Conservation (phyloP, 1,140 invertebrate species). For the Drosophila simulans region DNA sequence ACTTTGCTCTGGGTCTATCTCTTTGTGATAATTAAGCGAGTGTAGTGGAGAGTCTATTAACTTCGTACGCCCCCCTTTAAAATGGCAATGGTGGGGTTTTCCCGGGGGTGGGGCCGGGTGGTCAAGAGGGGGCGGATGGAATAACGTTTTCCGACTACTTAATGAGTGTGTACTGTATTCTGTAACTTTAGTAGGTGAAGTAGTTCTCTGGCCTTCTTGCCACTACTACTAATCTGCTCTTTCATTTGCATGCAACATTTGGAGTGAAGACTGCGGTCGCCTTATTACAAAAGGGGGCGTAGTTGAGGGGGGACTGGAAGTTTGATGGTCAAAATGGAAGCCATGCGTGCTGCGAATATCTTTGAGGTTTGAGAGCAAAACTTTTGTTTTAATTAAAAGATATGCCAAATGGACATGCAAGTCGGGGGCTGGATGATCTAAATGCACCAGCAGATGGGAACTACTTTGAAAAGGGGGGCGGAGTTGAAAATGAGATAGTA, state of each 20-base stretch:
- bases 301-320: not conserved
- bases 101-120: too few species aligned
- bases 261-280: slow-evolving; percentile 42
- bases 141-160: slow-evolving; percentile 63
- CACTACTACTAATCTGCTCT: slow-evolving; percentile 6
- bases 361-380: slow-evolving; percentile 19
- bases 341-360: slow-evolving; percentile 71
- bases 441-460: slow-evolving; percentile 34
- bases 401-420: slow-evolving; percentile 74
- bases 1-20: slow-evolving; percentile 17
- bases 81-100: slow-evolving; percentile 20
- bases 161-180: slow-evolving; percentile 57
- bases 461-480: not conserved
- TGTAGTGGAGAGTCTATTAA: slow-evolving; percentile 74
- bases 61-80: slow-evolving; percentile 76
- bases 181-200: slow-evolving; percentile 50
- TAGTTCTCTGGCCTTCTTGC: slow-evolving; percentile 27
- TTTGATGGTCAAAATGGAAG: slow-evolving; percentile 24
- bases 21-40: slow-evolving; percentile 76
- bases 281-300: slow-evolving; percentile 22
- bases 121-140: slow-evolving; percentile 33
- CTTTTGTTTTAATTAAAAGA: slow-evolving; percentile 72
- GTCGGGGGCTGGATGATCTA: slow-evolving; percentile 41
- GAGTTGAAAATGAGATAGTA: slow-evolving; percentile 14
- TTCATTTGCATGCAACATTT: slow-evolving; percentile 77